Conservation (phyloP, 1,140 invertebrate genomes). For the Cydia splendana region DNA sequence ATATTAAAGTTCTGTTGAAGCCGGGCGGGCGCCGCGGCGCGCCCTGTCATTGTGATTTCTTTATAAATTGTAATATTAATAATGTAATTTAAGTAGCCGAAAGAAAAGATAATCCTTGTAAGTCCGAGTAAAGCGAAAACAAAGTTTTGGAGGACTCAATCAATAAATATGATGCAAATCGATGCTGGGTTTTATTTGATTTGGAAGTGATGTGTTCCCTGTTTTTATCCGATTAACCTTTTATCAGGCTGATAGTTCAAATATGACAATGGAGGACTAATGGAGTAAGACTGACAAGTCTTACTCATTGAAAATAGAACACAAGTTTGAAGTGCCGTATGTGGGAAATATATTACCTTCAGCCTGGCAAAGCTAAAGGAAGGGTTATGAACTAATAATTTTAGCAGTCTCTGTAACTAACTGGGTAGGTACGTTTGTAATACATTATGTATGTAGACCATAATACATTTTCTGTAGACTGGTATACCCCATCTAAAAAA, state of each 20-base stretch:
- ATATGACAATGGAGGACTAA: too few relatives aligned
- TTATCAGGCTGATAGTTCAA: too few relatives aligned
- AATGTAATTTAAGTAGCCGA: slow-evolving; percentile 76
- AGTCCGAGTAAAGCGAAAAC: slow-evolving; percentile 73
- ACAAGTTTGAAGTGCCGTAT: too few relatives aligned
- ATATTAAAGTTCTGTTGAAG: slow-evolving; percentile 53
- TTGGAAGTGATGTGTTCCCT: background rate
- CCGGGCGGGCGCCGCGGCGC: slow-evolving; percentile 45
- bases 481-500: background rate
- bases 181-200: slow-evolving; percentile 66
- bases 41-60: slow-evolving; percentile 74
- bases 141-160: slow-evolving; percentile 73
- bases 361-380: too few relatives aligned
- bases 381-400: too few relatives aligned
- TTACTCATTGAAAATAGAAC: too few relatives aligned
- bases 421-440: too few relatives aligned
- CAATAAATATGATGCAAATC: slow-evolving; percentile 78
- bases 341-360: too few relatives aligned
- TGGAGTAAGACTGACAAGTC: too few relatives aligned
- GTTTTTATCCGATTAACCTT: too few relatives aligned
- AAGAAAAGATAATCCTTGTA: slow-evolving; percentile 75
- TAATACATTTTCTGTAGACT: background rate
- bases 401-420: background rate
- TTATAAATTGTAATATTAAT: slow-evolving; percentile 68
- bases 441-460: too few relatives aligned